Base-by-base conservation (phyloP, 2,113 vertebrate genomes). In the Myotis lucifugus region DNA sequence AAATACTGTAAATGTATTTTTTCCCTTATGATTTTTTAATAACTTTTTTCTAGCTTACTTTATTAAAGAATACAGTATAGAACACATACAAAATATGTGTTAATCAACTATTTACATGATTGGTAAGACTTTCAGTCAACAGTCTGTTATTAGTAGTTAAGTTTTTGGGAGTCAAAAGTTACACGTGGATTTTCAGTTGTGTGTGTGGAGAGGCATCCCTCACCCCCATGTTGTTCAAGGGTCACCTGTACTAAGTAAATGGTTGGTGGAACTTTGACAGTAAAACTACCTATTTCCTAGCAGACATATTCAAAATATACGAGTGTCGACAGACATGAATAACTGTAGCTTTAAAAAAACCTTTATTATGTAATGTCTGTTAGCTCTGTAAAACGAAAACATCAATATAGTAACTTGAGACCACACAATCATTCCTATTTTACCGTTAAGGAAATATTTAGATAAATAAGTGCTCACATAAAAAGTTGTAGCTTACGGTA, bases 301-400 rank as follows among this genome's bases (percentile, higher is more conserved):
- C 46, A 91, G 88, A 93, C 90, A 95, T 59, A 42, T 29, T 86
- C 29, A 87, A 90, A 89, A 92, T 78, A 40, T 13, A 19, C 12
- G 1, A 72, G 7, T 56, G 5, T 37, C 70, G 48, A 69, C 32
- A 66, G 61, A 87, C 11, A 73, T 42, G 93, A 48, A 70, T 40
- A 95, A 48, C 19, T 66, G 42, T 23, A 85, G 46, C 48, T 74
- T 86, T 52, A 12, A 23, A 91, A 91, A 76, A n/a, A 23, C 50
- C 9, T 42, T 69, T 37, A 32, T 61, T 61, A 27, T 61, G 79
- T 52, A 85, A 87, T n/a, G 25, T 59, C 8, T 61, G 29, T 34
- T 52, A 69, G 40, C 8, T 79, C 67, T 89, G 3, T 92, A 90
- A 74, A 95, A 92, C 21, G 27, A 87, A 88, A 96, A 97, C 21